phyloP scores from a whole-genome alignment of 1,140 invertebrate species.

The Neotoxoptera formosana region DNA sequence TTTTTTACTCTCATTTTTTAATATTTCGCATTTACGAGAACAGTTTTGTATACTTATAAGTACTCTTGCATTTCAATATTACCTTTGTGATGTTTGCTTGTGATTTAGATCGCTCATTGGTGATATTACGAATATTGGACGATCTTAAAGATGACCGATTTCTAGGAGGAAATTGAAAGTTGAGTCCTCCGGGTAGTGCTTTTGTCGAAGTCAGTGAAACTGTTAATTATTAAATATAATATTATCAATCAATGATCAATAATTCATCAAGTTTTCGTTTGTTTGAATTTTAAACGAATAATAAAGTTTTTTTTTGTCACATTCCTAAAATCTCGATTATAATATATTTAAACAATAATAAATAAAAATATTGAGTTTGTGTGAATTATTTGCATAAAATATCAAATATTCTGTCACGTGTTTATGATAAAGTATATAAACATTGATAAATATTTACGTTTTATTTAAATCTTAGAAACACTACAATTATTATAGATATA shows the following conservation, averaged over 20 bases:
- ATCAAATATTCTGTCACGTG: neutral
- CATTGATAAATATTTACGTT: neutral
- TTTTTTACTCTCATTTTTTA: too few species aligned
- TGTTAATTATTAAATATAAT: constrained; percentile 10
- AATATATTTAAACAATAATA: neutral
- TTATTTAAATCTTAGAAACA: neutral
- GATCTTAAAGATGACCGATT: constrained; percentile 59
- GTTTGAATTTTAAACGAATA: neutral
- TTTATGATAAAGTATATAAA: neutral
- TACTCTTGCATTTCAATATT: constrained; percentile 17
- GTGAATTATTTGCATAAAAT: neutral
- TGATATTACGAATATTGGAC: constrained; percentile 37
- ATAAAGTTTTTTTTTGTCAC: neutral
- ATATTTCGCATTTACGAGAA: neutral
- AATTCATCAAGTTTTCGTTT: neutral
- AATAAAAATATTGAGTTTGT: neutral
- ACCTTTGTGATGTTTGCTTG: constrained; percentile 64
- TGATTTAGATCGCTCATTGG: constrained; percentile 63
- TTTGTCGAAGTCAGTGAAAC: constrained; percentile 33
- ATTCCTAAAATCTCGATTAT: neutral
- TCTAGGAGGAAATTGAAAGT: constrained; percentile 27
- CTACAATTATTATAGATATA: neutral
- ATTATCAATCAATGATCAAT: neutral
- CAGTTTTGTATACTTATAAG: neutral
- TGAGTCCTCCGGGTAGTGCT: neutral